phyloP scores from a whole-genome alignment of 2,113 vertebrate genomes.

The Grus americana region DNA sequence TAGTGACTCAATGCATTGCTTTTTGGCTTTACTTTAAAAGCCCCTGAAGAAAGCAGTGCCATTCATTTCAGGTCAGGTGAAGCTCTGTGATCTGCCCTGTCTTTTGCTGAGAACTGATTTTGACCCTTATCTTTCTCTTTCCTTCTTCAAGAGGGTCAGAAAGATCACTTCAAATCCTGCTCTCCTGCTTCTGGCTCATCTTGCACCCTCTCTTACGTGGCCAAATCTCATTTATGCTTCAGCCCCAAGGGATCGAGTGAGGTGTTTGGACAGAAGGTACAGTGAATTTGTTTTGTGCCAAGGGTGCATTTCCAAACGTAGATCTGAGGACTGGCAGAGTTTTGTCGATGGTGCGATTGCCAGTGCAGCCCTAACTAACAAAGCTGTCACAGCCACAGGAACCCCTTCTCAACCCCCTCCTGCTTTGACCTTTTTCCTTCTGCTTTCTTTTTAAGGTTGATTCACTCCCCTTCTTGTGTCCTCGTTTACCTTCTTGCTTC shows the following conservation, averaged over 20 bases:
- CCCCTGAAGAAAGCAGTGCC: neutral
- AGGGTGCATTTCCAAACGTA: neutral
- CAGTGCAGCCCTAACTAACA: neutral
- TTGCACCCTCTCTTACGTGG: fast-evolving
- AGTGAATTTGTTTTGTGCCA: neutral
- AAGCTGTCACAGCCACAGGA: neutral
- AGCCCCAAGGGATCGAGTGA: neutral
- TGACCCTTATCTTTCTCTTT: neutral
- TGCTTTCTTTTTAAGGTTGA: neutral
- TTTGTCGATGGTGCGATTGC: neutral
- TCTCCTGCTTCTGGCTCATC: neutral
- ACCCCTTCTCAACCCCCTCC: neutral
- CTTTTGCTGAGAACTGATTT: neutral
- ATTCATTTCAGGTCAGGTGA: neutral
- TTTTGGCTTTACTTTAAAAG: neutral
- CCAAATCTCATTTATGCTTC: neutral
- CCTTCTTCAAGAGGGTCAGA: neutral
- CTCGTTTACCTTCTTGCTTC: neutral
- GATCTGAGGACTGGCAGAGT: neutral
- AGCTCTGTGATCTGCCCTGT: neutral
- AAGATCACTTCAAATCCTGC: neutral
- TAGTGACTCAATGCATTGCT: neutral
- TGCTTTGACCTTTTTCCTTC: neutral
- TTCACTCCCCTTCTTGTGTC: neutral
- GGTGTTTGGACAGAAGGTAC: neutral